Percentiles rank a stretch among this genome's conserved stretches.
Evolutionary conservation across 2,797 vertebrate genomes (phyloP).

Genomic region (Pseudotriccus pelzelni): DNA sequence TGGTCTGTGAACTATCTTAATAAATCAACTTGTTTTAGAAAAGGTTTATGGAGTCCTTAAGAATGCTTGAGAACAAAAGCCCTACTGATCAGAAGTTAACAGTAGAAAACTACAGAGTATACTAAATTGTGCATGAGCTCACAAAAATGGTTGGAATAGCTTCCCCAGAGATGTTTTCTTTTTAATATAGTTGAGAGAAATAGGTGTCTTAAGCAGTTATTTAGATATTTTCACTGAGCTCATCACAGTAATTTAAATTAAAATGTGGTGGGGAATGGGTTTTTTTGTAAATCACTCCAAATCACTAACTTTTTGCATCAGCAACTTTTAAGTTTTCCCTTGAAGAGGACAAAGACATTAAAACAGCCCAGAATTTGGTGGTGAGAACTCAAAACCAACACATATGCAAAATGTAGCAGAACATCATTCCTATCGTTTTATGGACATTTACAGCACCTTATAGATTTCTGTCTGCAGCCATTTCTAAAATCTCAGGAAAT

Average conservation of each 20-base stretch:
- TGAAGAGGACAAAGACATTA: background rate
- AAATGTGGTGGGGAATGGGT: background rate
- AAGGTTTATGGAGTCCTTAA: background rate
- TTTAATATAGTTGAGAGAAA: background rate
- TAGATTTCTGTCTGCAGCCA: background rate
- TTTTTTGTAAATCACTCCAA: background rate
- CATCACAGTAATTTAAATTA: background rate
- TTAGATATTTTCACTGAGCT: background rate
- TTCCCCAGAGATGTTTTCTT: background rate
- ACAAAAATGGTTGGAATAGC: background rate
- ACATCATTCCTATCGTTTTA: accelerated
- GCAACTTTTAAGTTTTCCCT: background rate
- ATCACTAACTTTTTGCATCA: background rate
- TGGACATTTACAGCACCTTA: background rate
- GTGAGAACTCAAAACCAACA: background rate
- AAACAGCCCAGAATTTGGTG: background rate
- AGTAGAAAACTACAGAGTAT: background rate
- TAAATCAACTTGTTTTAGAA: background rate
- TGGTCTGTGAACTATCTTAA: background rate
- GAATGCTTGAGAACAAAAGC: background rate
- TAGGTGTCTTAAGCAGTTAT: background rate
- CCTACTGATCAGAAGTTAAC: background rate
- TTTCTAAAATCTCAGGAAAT: background rate
- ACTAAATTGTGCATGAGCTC: background rate
- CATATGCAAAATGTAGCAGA: accelerated